These are phyloP conservation scores for Florisuga fusca DNA, from an alignment of 2,797 vertebrate species.

Conservation along the genomic window DNA sequence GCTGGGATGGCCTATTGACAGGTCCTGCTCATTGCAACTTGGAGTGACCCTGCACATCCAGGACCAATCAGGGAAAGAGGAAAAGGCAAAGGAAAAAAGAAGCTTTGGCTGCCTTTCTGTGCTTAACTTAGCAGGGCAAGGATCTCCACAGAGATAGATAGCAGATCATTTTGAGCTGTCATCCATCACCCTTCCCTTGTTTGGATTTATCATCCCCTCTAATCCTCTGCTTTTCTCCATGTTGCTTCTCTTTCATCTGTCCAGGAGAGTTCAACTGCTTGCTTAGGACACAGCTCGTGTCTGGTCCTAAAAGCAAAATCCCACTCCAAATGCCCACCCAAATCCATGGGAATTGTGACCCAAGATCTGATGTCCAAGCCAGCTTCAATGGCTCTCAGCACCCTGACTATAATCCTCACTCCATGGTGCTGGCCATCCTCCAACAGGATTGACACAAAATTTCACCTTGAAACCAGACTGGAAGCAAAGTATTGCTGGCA, in stretches of 20 bases:
- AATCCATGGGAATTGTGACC: not conserved
- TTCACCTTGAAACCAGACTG: not conserved
- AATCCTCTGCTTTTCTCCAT: not conserved
- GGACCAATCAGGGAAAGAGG: not conserved
- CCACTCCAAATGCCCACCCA: fast-evolving
- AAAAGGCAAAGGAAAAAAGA: not conserved
- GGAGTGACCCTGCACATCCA: not conserved
- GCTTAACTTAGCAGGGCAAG: not conserved
- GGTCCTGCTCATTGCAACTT: not conserved
- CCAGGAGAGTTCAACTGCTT: not conserved
- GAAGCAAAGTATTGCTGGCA: not conserved
- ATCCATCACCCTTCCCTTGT: not conserved
- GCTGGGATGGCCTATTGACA: not conserved
- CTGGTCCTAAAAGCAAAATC: not conserved
- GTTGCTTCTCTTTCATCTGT: not conserved
- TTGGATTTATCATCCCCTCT: not conserved
- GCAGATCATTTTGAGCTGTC: not conserved
- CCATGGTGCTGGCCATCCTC: not conserved
- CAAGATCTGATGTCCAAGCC: not conserved
- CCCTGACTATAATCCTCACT: not conserved
- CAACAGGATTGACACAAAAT: not conserved
- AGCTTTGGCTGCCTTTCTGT: not conserved
- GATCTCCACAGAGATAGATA: not conserved
- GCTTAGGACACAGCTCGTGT: not conserved
- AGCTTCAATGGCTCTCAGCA: not conserved